Evolutionary conservation across 2,888 invertebrate species (phyloP), one percentile per base, ranked within the genome.

Genomic region (Poecilobothrus nobilitatus): DNA sequence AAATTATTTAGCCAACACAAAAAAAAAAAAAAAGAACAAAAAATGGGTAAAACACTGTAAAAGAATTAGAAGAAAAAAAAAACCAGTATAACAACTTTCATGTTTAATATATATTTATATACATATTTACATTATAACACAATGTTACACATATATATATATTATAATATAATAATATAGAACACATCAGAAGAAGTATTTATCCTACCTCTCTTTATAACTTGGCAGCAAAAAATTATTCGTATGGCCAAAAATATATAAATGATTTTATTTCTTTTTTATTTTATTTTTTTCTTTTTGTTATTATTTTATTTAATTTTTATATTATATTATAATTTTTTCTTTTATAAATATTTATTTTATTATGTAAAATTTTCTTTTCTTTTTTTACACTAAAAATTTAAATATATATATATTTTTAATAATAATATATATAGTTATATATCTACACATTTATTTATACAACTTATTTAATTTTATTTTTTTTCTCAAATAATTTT

Each of bases 291-390:
- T 27, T 27, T 4, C 2, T 53, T 53, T 15, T 53, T 53, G 53
- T 12, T 53, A 6, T 53, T 53, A 53, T 15, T 53, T 53, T 18
- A 18, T 15, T 53, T 53, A n/a, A 6, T 53, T 53, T 53, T 53
- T 53, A 6, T n/a, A n/a, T n/a, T 34, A 20, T 18, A n/a, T 20
- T 37, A n/a, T 65, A 65, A 37, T 20, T 33, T 18, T 20, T 33
- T 65, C n/a, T 20, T 65, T 65, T 10, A 34, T 37, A 53, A 53
- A 18, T 53, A 37, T 53, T n/a, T 53, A 53, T 53, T 53, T 53
- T 53, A 53, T 53, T 53, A 53, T 53, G 53, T 53, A 53, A 53
- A 53, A 53, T 53, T 53, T 37, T n/a, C n/a, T 65, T 65, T 18
- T 18, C 4, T 65, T 33, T 34, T 12, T 65, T 12, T 65, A 33